Evolutionary conservation across 2,113 vertebrate species (phyloP).

Genomic region (Nibea albiflora): DNA sequence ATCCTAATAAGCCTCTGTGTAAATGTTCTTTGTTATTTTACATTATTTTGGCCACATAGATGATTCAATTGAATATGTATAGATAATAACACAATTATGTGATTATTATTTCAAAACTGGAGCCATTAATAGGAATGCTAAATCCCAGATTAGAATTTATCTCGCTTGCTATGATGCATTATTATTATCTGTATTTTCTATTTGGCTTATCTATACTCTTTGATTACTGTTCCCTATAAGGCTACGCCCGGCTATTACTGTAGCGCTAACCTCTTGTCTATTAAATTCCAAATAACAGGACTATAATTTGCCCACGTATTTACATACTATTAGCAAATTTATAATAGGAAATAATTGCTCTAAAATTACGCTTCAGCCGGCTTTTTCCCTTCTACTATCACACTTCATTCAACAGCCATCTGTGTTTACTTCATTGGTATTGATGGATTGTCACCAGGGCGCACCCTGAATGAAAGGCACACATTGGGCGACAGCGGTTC

Average conservation of each 20-base stretch:
- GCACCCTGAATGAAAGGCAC: slow-evolving; percentile 10
- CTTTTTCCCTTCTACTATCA: not conserved
- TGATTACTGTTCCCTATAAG: slow-evolving; percentile 4
- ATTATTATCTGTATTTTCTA: not conserved
- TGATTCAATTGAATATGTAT: not conserved
- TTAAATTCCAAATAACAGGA: not conserved
- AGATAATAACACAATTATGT: not conserved
- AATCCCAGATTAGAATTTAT: not conserved
- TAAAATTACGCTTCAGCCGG: not conserved
- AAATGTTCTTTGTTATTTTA: not conserved
- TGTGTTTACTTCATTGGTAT: slow-evolving; percentile 30
- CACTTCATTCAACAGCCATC: slow-evolving; percentile 1
- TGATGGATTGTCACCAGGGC: slow-evolving; percentile 8
- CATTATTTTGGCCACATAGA: not conserved
- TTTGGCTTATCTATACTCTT: not conserved
- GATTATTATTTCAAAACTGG: not conserved
- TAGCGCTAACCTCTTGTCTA: not conserved
- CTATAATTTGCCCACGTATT: not conserved
- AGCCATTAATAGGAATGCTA: not conserved
- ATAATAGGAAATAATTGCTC: not conserved
- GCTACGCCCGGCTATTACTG: not conserved
- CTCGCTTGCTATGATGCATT: slow-evolving; percentile 15
- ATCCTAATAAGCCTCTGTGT: not conserved
- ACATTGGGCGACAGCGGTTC: slow-evolving; percentile 20
- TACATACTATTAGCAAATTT: not conserved